These are phyloP conservation scores for Amphipyra berbera DNA, from an alignment of 2,888 invertebrate genomes.

Conservation along the genomic window DNA sequence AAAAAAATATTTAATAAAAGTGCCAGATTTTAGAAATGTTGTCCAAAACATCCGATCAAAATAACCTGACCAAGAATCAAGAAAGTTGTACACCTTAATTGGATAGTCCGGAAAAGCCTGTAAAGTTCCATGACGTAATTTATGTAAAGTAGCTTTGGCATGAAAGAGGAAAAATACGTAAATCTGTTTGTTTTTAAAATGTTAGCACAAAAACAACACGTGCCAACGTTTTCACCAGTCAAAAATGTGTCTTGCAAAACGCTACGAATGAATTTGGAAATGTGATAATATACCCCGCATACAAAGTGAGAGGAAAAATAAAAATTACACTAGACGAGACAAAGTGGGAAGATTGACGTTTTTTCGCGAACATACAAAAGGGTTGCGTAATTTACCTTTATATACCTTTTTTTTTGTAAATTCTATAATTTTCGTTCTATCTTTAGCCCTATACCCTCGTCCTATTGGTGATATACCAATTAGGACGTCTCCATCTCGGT, in stretches of 20 bases:
- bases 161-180: conserved; percentile 4
- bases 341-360: conserved; percentile 17
- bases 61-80: neutral
- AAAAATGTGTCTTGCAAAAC: conserved; percentile 34
- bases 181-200: conserved; percentile 17
- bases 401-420: too few species aligned
- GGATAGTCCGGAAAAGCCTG: neutral
- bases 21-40: too few species aligned
- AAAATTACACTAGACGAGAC: conserved; percentile 9
- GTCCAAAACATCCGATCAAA: too few species aligned
- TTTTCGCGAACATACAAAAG: conserved; percentile 7
- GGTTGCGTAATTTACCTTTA: too few species aligned
- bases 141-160: neutral
- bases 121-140: neutral
- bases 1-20: too few species aligned
- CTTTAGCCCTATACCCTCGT: too few species aligned
- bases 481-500: too few species aligned
- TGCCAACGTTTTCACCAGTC: conserved; percentile 4
- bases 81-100: neutral
- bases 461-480: too few species aligned
- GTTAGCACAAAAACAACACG: conserved; percentile 2
- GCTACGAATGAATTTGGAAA: conserved; percentile 33
- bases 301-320: conserved; percentile 27
- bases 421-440: too few species aligned
- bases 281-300: conserved; percentile 21